These are phyloP conservation scores for Argya squamiceps DNA, from an alignment of 2,797 vertebrate genomes.

Conservation along the genomic window DNA sequence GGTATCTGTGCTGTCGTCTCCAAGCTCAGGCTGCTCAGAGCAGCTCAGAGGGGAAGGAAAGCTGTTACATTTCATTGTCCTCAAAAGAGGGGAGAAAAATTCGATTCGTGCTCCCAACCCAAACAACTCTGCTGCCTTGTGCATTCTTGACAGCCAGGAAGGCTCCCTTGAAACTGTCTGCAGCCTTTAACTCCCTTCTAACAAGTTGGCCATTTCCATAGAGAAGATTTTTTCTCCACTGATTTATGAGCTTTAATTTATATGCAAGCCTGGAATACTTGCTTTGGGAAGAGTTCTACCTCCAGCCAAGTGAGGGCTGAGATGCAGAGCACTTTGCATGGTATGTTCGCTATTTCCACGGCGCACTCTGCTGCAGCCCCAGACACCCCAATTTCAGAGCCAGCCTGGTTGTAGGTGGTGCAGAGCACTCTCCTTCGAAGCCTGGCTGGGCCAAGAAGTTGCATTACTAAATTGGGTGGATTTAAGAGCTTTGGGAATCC, in stretches of 20 bases:
- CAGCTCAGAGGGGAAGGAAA: slow-evolving; percentile 22
- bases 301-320: not conserved
- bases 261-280: slow-evolving; percentile 53
- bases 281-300: slow-evolving; percentile 29
- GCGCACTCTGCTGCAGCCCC: not conserved
- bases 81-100: slow-evolving; percentile 54
- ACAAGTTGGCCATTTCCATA: slow-evolving; percentile 10
- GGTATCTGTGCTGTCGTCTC: slow-evolving; percentile 58
- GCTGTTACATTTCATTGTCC: slow-evolving; percentile 62
- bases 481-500: not conserved
- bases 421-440: not conserved
- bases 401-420: not conserved
- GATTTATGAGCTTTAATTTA: slow-evolving; percentile 58
- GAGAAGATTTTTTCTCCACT: slow-evolving; percentile 5
- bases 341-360: slow-evolving; percentile 13
- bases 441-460: not conserved
- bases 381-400: not conserved
- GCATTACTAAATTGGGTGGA: not conserved
- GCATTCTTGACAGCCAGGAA: slow-evolving; percentile 55
- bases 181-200: slow-evolving; percentile 32
- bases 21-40: not conserved
- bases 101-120: slow-evolving; percentile 8
- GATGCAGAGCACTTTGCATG: not conserved
- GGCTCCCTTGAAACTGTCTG: not conserved
- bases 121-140: slow-evolving; percentile 6